These are phyloP conservation scores for Labroides dimidiatus DNA, from an alignment of 2,797 vertebrate species.

Conservation along the genomic window DNA sequence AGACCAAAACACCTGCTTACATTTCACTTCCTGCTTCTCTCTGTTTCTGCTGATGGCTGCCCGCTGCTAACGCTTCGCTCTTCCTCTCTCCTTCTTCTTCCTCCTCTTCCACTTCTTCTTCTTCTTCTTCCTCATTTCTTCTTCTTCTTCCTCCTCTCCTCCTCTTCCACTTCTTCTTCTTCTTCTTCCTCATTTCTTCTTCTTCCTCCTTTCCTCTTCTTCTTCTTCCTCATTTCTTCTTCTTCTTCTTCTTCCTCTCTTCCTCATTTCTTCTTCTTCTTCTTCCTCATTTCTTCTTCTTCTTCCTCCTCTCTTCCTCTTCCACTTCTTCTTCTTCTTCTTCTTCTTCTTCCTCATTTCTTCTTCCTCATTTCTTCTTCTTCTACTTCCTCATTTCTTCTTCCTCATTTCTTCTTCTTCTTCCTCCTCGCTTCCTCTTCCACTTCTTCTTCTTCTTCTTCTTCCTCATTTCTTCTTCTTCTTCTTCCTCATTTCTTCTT, in stretches of 20 bases:
- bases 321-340: slow-evolving; percentile 38
- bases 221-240: no score
- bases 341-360: slow-evolving; percentile 21
- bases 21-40: slow-evolving; percentile 16
- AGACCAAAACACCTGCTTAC: no score
- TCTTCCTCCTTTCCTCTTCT: slow-evolving; percentile 39
- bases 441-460: slow-evolving; percentile 39
- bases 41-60: slow-evolving; percentile 61
- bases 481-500: slow-evolving; percentile 25
- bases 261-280: no score
- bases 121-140: slow-evolving; percentile 29
- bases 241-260: slow-evolving; percentile 26
- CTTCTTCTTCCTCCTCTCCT: slow-evolving; percentile 28
- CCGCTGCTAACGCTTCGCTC: slow-evolving; percentile 77
- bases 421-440: slow-evolving; percentile 40
- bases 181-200: slow-evolving; percentile 24
- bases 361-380: slow-evolving; percentile 23
- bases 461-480: slow-evolving; percentile 22
- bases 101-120: no score
- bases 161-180: no score
- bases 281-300: slow-evolving; percentile 17
- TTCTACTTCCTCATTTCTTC: slow-evolving; percentile 35
- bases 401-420: slow-evolving; percentile 13
- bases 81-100: no score
- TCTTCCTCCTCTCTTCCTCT: slow-evolving; percentile 46